Conservation (phyloP, 2,113 vertebrate species). For the Hippocampus comes region DNA sequence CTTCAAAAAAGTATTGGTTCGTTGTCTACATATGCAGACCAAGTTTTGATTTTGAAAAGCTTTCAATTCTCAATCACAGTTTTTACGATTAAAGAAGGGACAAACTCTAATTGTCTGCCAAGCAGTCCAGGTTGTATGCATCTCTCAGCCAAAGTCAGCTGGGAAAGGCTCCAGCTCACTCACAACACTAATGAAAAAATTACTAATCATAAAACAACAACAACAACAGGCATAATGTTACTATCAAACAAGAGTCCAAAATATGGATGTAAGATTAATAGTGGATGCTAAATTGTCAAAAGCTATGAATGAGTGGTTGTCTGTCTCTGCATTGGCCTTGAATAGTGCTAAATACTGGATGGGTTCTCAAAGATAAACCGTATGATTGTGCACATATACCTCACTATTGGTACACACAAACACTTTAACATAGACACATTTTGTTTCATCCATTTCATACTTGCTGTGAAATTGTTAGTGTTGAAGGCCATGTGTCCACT, state of each 20-base stretch:
- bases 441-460: background rate
- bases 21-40: no score
- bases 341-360: background rate
- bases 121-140: no score
- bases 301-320: background rate
- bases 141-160: no score
- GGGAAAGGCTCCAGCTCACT: no score
- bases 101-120: no score
- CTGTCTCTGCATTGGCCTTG: background rate
- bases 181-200: no score
- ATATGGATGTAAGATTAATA: background rate
- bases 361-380: no score
- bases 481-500: slow-evolving; percentile 51
- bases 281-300: no score
- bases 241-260: background rate
- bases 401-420: background rate
- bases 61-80: no score
- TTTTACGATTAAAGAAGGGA: no score
- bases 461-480: slow-evolving; percentile 8
- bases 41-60: no score
- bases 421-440: background rate
- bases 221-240: background rate
- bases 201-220: background rate
- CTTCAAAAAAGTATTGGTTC: no score
- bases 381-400: background rate